Evolutionary conservation across 2,797 vertebrate genomes (phyloP), one percentile per base, ranked within the genome.

Genomic region (Adelosebastes latens): DNA sequence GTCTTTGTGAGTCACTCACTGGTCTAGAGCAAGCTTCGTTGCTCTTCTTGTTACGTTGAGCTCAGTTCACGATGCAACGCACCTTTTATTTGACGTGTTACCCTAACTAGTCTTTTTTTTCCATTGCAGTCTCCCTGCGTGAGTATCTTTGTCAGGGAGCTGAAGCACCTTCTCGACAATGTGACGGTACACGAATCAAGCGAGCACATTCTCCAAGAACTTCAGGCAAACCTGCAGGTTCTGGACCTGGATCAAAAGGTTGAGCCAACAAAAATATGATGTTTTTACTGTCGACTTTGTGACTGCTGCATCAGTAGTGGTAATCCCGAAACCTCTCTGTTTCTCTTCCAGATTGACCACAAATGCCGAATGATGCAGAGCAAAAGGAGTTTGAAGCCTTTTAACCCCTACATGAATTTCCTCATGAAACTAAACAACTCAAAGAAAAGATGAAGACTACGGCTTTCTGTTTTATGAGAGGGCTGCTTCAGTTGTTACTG

Each of bases 301-400:
- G 20, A 32, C 29, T 62, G 34, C 4, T 59, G 3, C 22, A 31
- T 55, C n/a, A 56, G n/a, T 6, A 6, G 8, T 16, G 2, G 8
- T 53, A 73, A 61, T 2, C 2, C 34, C 3, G 1, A 78, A 68
- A 11, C 11, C 2, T 82, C 5, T 74, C 24, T 65, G 14, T 69
- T 81, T 34, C 25, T 84, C 55, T 72, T 84, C 20, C 83, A 93
- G 91, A 2, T 0, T 10, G 0, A 14, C 10, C 0, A 0, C 2
- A 0, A 0, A 0, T 87, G 85, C 62, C 0, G 0, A 3, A 70
- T 60, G 34, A 2, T 0, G 1, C 0, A 0, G 1, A 1, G 0
- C 2, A 24, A 0, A 3, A 1, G 0, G 0, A 3, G 0, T 3
- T 1, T 0, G 4, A 3, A 0, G 1, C 36, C 72, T 12, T 77